Evolutionary conservation across 92 coral and sea anemone genomes (phyloP).

Genomic region (Actinernus sp.): DNA sequence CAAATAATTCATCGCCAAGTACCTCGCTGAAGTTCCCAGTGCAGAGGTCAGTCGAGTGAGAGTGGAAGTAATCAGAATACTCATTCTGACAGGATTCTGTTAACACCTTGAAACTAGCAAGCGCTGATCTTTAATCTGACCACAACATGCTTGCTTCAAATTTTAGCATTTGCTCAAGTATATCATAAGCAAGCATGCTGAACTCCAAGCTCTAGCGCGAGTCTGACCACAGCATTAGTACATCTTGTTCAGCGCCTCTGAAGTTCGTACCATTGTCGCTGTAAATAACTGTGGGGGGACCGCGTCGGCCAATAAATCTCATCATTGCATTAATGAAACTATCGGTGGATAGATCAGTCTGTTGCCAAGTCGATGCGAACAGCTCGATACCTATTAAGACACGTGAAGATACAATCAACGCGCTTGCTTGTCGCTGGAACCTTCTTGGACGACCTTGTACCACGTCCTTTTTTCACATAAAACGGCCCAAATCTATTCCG

Average conservation of each 20-base stretch:
- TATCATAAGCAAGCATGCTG: too few species aligned
- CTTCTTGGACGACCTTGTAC: slow-evolving; percentile 54
- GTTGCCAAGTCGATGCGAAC: slow-evolving; percentile 37
- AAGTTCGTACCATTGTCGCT: slow-evolving; percentile 67
- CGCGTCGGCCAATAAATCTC: slow-evolving; percentile 46
- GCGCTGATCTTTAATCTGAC: too few species aligned
- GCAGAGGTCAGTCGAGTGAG: too few species aligned
- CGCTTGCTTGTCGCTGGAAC: slow-evolving; percentile 37
- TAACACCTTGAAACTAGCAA: too few species aligned
- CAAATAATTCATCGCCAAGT: too few species aligned
- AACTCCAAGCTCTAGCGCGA: too few species aligned
- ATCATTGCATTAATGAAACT: slow-evolving; percentile 42
- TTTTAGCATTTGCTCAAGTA: too few species aligned
- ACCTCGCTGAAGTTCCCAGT: too few species aligned
- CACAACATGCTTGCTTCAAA: too few species aligned
- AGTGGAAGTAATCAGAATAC: too few species aligned
- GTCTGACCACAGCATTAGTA: too few species aligned
- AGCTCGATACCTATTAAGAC: slow-evolving; percentile 40
- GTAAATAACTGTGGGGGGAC: slow-evolving; percentile 52
- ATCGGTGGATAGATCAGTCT: slow-evolving; percentile 51
- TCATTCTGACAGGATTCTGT: too few species aligned
- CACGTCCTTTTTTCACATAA: slow-evolving; percentile 37
- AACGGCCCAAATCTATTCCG: slow-evolving; percentile 61
- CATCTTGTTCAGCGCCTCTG: slow-evolving; percentile 55
- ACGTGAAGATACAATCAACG: slow-evolving; percentile 39